These are phyloP conservation scores for Melanchra persicariae DNA, from an alignment of 2,888 invertebrate species.

Conservation along the genomic window DNA sequence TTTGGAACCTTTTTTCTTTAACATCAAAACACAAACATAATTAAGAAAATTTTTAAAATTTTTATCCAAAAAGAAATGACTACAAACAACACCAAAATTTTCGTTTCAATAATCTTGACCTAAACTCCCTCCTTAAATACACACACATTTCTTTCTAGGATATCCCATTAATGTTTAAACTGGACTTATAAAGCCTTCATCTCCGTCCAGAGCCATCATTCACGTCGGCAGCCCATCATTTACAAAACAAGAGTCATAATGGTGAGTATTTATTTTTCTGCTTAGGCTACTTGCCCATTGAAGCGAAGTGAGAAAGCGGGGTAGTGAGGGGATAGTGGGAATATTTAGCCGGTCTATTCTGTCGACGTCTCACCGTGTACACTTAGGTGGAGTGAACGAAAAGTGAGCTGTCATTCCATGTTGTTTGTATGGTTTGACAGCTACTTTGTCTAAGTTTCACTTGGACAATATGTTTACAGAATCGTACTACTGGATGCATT, in stretches of 20 bases:
- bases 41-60: background rate
- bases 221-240: conserved; percentile 21
- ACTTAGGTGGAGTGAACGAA: no score
- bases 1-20: background rate
- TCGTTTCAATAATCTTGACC: background rate
- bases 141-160: conserved; percentile 25
- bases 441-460: no score
- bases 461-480: no score
- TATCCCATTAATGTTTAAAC: conserved; percentile 48
- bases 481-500: no score
- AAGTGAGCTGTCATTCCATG: no score
- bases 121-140: conserved; percentile 20
- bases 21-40: background rate
- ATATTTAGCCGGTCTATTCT: no score
- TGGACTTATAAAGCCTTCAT: conserved; percentile 36
- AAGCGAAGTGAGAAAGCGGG: background rate
- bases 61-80: background rate
- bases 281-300: background rate
- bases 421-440: no score
- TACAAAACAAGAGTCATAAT: conserved; percentile 42
- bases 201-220: conserved; percentile 26
- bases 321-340: background rate
- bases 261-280: conserved; percentile 27
- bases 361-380: no score
- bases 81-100: conserved; percentile 10